Percentiles rank a stretch among this genome's conserved stretches.
These are phyloP conservation scores for Pitangus sulphuratus DNA, from an alignment of 2,797 vertebrate genomes.

Conservation along the genomic window DNA sequence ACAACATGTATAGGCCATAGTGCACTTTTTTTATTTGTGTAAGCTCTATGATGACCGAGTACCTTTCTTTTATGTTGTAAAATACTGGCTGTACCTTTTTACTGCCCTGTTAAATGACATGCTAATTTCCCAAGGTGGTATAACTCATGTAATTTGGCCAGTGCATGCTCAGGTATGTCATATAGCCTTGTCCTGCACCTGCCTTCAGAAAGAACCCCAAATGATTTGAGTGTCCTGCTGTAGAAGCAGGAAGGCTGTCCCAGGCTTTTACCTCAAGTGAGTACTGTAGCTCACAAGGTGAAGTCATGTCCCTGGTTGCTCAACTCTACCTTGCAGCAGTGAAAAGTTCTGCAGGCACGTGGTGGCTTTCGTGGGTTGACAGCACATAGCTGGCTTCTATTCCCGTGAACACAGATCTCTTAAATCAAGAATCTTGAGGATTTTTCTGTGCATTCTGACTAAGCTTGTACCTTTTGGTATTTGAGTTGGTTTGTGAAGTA, in stretches of 20 bases:
- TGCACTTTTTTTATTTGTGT: neutral
- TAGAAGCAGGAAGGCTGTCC: neutral
- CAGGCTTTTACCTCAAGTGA: neutral
- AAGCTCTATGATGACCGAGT: neutral
- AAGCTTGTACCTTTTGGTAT: neutral
- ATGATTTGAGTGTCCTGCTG: neutral
- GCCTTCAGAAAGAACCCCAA: neutral
- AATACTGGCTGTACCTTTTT: neutral
- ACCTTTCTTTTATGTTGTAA: neutral
- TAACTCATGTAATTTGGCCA: neutral
- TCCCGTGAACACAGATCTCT: neutral
- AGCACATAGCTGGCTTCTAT: neutral
- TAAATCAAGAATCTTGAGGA: neutral
- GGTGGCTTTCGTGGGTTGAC: neutral
- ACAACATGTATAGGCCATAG: neutral
- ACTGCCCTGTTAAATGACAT: neutral
- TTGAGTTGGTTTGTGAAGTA: neutral
- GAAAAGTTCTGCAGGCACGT: neutral
- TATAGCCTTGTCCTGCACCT: neutral
- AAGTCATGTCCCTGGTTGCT: neutral
- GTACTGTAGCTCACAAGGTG: neutral
- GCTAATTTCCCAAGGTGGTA: neutral
- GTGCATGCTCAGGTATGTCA: neutral
- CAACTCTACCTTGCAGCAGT: neutral
- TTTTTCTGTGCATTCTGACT: neutral